Base-by-base conservation (phyloP, 2,888 invertebrate genomes). In the Pammene aurita region DNA sequence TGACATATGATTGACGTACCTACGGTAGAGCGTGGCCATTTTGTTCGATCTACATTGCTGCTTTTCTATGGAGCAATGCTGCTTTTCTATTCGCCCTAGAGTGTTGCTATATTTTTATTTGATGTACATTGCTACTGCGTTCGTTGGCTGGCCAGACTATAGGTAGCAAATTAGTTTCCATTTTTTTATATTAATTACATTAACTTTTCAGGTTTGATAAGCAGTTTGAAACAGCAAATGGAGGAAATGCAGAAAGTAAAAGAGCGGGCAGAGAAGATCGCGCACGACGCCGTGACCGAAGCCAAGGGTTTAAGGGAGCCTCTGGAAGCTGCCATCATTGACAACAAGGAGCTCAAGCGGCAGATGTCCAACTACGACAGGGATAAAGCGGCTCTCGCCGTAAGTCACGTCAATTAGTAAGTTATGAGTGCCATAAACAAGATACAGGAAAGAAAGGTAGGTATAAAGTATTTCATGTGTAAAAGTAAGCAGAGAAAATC, bases 321-420 rank as follows among this genome's bases (percentile, higher is more conserved):
- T 0, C 85, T 97, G 16, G 95, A 95, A 78, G 93, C 94, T 60
- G 96, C 96, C 0, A 93, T 95, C 69, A 88, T 94, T 48, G 96
- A 97, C 76, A 94, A 96, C 9, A 93, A 94, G 34, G 96, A 97
- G 71, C 90, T 96, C 72, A 95, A 94, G 73, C 94, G 96, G 69
- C 96, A 96, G 80, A 93, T 97, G 80, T 94, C 94, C n/a, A 96
- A 97, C 84, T 97, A 97, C 77, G 96, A 96, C 71, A 96, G 97
- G 74, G 97, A 98, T 84, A 97, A 97, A 80, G 94, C 95, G 73
- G 95, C 96, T 55, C 90, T 97, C 73, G 92, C 92, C 72, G 95
- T 94, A 75, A 90, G 93, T 87, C 72, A 14, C 14, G n/a, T 56
- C 6, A 13, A 14, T 14, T 4, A 46, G 14, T 14, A 46, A 6